Conservation (phyloP, 2,113 vertebrate genomes). For the Rhodinocichla rosea region DNA sequence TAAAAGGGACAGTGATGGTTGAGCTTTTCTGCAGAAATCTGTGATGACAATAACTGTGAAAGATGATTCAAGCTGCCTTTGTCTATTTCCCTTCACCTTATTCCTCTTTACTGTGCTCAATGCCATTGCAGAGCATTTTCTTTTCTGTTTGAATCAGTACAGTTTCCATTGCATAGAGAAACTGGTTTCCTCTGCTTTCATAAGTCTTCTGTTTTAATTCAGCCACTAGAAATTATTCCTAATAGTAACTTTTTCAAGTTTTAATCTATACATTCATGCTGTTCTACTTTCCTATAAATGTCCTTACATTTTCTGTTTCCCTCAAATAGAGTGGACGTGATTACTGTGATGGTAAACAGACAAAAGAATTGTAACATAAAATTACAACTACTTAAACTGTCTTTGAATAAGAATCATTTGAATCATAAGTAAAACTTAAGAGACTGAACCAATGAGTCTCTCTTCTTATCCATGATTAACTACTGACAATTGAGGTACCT, state of each 20-base stretch:
- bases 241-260: background rate
- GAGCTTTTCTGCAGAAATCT: background rate
- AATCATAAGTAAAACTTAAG: slow-evolving; percentile 55
- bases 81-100: background rate
- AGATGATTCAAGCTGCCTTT: background rate
- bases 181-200: background rate
- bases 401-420: slow-evolving; percentile 46
- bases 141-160: background rate
- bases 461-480: slow-evolving; percentile 71
- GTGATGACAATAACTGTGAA: background rate
- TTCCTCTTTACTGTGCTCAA: background rate
- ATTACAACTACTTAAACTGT: slow-evolving; percentile 46
- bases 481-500: slow-evolving; percentile 70
- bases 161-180: background rate
- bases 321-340: background rate
- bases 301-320: slow-evolving; percentile 29
- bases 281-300: background rate
- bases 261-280: background rate
- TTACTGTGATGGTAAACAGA: slow-evolving; percentile 39
- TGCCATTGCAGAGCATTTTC: background rate
- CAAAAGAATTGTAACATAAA: slow-evolving; percentile 35
- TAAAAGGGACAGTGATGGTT: background rate
- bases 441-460: slow-evolving; percentile 57
- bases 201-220: slow-evolving; percentile 37
- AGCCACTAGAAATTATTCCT: background rate